Base-by-base conservation (phyloP, 2,888 invertebrate species). In the Xiphydria camelus region DNA sequence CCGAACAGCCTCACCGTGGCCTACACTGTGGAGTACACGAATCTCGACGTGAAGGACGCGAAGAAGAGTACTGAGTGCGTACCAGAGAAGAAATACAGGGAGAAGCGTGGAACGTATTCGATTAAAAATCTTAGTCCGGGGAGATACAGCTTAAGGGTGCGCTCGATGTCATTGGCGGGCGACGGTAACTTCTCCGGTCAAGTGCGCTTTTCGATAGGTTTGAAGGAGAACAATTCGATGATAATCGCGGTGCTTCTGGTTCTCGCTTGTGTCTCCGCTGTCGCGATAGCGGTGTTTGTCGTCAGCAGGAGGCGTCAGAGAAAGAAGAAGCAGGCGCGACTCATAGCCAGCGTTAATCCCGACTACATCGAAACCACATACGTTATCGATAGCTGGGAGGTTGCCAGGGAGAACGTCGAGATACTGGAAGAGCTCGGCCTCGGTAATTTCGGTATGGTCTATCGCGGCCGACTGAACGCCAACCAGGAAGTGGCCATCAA, bases 401-500 rank as follows among this genome's bases (percentile, higher is more conserved):
- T 87, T 18, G 75, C 79, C 0, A 67, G 85, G 17, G 80, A 81
- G 3, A 82, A 83, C 55, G 76, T 89, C 1, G 77, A 79, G 35
- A 61, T 86, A 3, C 54, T 79, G 4, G 73, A 78, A 33, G 77
- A 78, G 43, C 73, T 89, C 10, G 89, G 89, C 1, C 78, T 84
- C 49, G 89, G 89, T 2, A 84, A 86, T 3, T 90, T 90, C 71
- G 89, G 89, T 1, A 83, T 83, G 78, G 89, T 90, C 1, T 84
- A 82, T 59, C 80, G 80, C 56, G 88, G 87, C 1, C 63, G 78
- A 3, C 70, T 81, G 3, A 62, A 64, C 20, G 66, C 64, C 4
- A 53, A 70, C 12, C 57, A 70, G 1, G 71, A 74, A 1, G 84
- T 84, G 58, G 85, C 85, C 1, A 76, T 85, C 3, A 85, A 85